Percentiles rank a stretch among this genome's conserved stretches.
Conservation (phyloP, 1,140 invertebrate genomes). For the Agrilus planipennis region DNA sequence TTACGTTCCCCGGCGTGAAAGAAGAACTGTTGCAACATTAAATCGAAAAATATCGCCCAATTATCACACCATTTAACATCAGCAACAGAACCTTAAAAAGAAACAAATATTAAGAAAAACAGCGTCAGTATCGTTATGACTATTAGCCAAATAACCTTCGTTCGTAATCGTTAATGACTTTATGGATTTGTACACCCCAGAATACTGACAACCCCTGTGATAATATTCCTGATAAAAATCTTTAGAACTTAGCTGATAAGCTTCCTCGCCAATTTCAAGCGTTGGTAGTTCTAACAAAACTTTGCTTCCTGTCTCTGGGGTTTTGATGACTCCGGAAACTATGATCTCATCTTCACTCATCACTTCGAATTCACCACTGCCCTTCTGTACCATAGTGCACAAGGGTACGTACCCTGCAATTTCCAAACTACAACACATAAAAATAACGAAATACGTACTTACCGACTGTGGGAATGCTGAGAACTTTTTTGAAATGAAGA, state of each 20-base stretch:
- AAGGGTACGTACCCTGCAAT: conserved; percentile 49
- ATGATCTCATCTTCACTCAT: conserved; percentile 64
- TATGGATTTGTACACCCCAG: conserved; percentile 21
- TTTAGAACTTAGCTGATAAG: conserved; percentile 39
- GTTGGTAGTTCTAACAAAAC: conserved; percentile 29
- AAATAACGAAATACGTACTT: conserved; percentile 12
- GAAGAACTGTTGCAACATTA: conserved; percentile 28
- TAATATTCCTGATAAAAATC: conserved; percentile 90
- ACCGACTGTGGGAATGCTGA: conserved; percentile 63
- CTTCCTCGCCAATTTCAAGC: conserved; percentile 35
- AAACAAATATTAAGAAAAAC: too few species aligned
- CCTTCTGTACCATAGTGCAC: conserved; percentile 73
- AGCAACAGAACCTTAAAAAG: conserved; percentile 17
- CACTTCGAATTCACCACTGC: conserved; percentile 74
- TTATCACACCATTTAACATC: conserved; percentile 17
- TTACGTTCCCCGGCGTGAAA: conserved; percentile 26
- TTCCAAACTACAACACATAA: neutral
- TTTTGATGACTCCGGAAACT: conserved; percentile 59
- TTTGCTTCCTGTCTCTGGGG: conserved; percentile 34
- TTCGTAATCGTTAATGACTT: conserved; percentile 21
- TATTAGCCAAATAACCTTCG: conserved; percentile 17
- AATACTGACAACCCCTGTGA: conserved; percentile 83
- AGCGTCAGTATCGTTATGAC: too few species aligned
- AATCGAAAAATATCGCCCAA: conserved; percentile 27
- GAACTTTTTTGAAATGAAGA: conserved; percentile 70